phyloP scores from a whole-genome alignment of 2,797 vertebrate species.

The Acrocephalus scirpaceus region DNA sequence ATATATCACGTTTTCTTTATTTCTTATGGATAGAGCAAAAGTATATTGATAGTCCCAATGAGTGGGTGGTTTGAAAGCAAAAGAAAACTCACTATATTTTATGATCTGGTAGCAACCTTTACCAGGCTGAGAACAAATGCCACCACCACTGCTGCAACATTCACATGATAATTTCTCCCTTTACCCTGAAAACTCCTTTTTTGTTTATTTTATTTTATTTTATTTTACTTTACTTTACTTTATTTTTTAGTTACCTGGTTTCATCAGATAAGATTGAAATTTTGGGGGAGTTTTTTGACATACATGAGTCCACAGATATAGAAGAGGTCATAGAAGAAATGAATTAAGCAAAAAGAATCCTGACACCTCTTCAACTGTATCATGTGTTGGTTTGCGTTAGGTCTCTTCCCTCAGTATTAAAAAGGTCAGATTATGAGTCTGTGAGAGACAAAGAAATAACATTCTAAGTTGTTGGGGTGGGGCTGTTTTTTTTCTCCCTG shows the following conservation, averaged over 20 bases:
- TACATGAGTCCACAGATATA: not conserved
- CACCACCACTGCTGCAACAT: not conserved
- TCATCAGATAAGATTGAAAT: not conserved
- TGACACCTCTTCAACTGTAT: not conserved
- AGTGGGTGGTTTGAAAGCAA: not conserved
- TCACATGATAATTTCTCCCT: not conserved
- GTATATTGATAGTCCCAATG: no score
- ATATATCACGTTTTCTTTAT: not conserved
- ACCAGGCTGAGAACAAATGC: not conserved
- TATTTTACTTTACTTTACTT: no score
- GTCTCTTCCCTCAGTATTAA: not conserved
- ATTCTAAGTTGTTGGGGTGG: not conserved
- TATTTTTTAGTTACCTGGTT: not conserved
- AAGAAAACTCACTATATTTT: not conserved
- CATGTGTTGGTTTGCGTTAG: not conserved
- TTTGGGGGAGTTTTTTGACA: not conserved
- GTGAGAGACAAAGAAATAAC: not conserved
- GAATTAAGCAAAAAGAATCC: not conserved
- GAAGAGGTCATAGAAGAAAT: not conserved
- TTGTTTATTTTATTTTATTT: not conserved
- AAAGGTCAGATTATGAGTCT: not conserved
- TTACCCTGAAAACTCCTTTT: not conserved
- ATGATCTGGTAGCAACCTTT: not conserved
- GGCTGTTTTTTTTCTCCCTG: not conserved
- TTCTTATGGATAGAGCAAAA: not conserved